Evolutionary conservation across 1,140 invertebrate species (phyloP).

Genomic region (Eubasilissa regina): DNA sequence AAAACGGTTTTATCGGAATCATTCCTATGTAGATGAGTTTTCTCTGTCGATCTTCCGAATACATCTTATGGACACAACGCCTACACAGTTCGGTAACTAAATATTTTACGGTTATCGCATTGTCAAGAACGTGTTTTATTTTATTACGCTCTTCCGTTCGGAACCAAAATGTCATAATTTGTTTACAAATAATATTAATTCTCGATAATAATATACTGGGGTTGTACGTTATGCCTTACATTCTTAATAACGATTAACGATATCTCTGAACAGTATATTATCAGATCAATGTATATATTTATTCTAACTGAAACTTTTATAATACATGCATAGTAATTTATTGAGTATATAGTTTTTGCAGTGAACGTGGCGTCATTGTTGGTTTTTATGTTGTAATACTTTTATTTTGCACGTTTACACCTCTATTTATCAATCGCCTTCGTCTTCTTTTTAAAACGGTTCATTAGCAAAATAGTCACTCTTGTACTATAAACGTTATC

Average conservation of each 20-base stretch:
- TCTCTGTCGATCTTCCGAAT: conserved; percentile 11
- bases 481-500: conserved; percentile 52
- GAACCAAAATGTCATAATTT: conserved; percentile 34
- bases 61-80: conserved; percentile 6
- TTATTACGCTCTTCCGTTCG: background rate
- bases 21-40: conserved; percentile 9
- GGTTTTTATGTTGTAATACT: background rate
- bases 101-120: conserved; percentile 27
- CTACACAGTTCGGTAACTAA: conserved; percentile 2
- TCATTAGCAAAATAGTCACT: conserved; percentile 33
- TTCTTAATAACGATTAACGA: no score
- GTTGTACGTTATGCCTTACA: background rate
- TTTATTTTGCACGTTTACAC: background rate
- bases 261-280: no score
- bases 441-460: conserved; percentile 18
- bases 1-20: no score
- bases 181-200: background rate
- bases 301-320: no score
- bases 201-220: background rate
- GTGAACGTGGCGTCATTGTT: background rate
- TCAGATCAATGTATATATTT: no score
- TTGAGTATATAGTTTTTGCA: no score
- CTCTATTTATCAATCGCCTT: background rate
- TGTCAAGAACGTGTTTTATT: conserved; percentile 11
- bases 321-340: no score